Conservation (phyloP, 92 coral and sea anemone species). For the Phenganax stokvisi region DNA sequence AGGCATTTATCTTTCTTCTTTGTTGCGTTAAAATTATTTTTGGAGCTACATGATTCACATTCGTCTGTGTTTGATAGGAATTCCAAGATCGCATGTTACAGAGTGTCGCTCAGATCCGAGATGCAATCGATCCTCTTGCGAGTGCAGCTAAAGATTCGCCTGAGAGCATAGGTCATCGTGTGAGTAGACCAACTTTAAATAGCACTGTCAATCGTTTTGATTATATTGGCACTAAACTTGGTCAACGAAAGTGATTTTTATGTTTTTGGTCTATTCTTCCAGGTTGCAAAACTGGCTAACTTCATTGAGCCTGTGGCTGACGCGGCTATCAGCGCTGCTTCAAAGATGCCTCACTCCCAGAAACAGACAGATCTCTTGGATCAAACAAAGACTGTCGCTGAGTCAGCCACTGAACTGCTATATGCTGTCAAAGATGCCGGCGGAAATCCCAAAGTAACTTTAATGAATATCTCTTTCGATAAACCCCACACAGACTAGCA, state of each 20-base stretch:
- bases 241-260: neutral
- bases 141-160: slow-evolving; percentile 84
- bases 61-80: slow-evolving; percentile 54
- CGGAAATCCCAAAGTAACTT: slow-evolving; percentile 85
- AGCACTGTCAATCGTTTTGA: too few relatives aligned
- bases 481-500: neutral
- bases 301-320: slow-evolving; percentile 81
- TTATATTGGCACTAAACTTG: too few relatives aligned
- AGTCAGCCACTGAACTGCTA: slow-evolving; percentile 88
- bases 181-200: slow-evolving; percentile 13
- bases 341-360: slow-evolving; percentile 71
- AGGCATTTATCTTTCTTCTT: slow-evolving; percentile 10
- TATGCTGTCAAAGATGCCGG: slow-evolving; percentile 91
- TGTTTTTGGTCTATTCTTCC: neutral
- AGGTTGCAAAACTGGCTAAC: slow-evolving; percentile 92
- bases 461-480: neutral
- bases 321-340: slow-evolving; percentile 86
- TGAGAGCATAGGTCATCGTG: slow-evolving; percentile 88
- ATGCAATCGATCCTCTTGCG: slow-evolving; percentile 78
- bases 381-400: slow-evolving; percentile 98
- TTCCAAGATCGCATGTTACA: slow-evolving; percentile 96
- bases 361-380: slow-evolving; percentile 88
- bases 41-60: neutral
- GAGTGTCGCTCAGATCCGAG: slow-evolving; percentile 73
- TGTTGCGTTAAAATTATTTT: neutral